Conservation (phyloP, 1,140 invertebrate genomes). For the Bombus sibiricus region DNA sequence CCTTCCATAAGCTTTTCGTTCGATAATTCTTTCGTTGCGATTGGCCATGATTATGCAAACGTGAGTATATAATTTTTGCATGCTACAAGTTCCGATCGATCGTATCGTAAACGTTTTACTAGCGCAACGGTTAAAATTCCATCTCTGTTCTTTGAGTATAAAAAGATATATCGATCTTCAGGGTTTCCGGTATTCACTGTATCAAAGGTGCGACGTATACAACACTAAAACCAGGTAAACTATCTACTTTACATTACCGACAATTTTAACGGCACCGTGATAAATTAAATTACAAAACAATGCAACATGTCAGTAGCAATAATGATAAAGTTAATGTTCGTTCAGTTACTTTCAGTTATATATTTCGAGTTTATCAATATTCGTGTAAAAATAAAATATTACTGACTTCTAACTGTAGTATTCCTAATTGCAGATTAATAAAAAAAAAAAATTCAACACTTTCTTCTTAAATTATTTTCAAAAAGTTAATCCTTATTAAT, state of each 20-base stretch:
- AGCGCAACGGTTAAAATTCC: neutral
- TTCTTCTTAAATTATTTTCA: neutral
- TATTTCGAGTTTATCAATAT: neutral
- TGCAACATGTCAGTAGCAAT: neutral
- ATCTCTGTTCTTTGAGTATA: neutral
- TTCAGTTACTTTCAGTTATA: neutral
- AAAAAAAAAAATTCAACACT: no score
- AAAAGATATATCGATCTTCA: constrained; percentile 69
- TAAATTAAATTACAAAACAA: constrained; percentile 37
- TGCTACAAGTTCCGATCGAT: no score
- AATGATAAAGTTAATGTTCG: neutral
- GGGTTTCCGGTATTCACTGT: constrained; percentile 86
- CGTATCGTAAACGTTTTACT: neutral
- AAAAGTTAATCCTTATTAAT: no score
- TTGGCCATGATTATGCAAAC: constrained; percentile 53
- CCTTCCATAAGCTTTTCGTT: constrained; percentile 10
- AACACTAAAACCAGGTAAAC: constrained; percentile 82
- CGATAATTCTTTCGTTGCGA: constrained; percentile 47
- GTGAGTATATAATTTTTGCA: constrained; percentile 44
- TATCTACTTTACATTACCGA: neutral
- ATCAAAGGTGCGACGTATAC: constrained; percentile 84
- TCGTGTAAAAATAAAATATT: neutral
- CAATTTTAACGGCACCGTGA: neutral
- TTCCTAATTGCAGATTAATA: neutral
- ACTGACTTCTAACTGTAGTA: no score